Conservation (phyloP, 2,888 invertebrate genomes). For the Pristionchus arcanus region DNA sequence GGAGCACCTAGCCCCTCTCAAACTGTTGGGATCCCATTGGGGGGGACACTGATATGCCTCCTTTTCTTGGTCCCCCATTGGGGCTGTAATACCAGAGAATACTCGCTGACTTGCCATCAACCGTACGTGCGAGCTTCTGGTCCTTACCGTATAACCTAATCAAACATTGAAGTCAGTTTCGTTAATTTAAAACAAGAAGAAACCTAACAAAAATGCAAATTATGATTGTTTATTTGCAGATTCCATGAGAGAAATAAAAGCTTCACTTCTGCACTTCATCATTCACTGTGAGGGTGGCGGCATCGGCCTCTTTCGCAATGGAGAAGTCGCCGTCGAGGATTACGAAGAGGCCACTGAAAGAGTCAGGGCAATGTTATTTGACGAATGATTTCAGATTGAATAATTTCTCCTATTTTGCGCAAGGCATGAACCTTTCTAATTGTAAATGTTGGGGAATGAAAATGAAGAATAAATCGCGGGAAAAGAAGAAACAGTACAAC, state of each 20-base stretch:
- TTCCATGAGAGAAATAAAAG: not conserved
- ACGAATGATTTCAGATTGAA: no score
- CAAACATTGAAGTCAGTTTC: not conserved
- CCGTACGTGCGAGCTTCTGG: not conserved
- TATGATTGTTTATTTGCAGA: not conserved
- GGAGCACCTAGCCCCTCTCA: no score
- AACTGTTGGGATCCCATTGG: no score
- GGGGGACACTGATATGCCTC: no score
- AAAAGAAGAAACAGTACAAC: no score
- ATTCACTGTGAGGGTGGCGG: not conserved
- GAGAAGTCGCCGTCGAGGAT: not conserved
- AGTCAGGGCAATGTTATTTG: not conserved
- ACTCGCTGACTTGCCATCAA: not conserved
- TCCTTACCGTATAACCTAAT: not conserved
- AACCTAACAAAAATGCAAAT: not conserved
- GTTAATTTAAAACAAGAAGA: not conserved
- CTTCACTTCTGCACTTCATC: not conserved
- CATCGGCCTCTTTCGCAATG: not conserved
- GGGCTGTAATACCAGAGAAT: no score
- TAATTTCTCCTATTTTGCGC: no score
- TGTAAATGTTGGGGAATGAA: no score
- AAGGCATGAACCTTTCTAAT: no score
- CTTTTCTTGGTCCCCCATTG: no score
- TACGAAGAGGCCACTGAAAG: not conserved
- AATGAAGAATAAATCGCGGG: no score